These are phyloP conservation scores for Latrodectus hesperus DNA, from an alignment of 2,888 invertebrate species.

Conservation along the genomic window DNA sequence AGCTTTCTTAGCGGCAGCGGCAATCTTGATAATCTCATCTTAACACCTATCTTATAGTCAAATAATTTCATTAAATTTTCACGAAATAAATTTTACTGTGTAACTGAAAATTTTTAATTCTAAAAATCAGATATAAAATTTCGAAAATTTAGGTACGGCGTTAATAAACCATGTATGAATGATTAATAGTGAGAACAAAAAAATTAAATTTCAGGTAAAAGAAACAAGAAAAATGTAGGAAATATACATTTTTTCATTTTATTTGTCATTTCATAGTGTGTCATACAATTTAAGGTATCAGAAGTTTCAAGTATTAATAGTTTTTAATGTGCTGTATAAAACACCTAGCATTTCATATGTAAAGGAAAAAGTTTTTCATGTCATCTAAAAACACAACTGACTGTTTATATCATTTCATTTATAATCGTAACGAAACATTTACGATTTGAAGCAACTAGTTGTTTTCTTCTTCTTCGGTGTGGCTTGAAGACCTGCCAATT, in stretches of 20 bases:
- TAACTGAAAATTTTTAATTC: too few species aligned
- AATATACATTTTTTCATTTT: not conserved
- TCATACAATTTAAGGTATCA: not conserved
- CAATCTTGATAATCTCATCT: too few species aligned
- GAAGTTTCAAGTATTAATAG: not conserved
- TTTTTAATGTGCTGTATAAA: not conserved
- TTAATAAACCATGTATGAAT: too few species aligned
- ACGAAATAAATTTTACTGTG: too few species aligned
- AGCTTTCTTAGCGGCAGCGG: too few species aligned
- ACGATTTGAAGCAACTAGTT: not conserved
- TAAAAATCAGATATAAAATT: too few species aligned
- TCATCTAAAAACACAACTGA: not conserved
- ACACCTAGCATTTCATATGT: not conserved
- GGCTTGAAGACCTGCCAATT: conserved; percentile 50
- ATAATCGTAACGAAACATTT: not conserved
- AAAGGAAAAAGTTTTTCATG: not conserved
- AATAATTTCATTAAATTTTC: too few species aligned
- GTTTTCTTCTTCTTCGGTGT: not conserved
- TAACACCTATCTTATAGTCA: too few species aligned
- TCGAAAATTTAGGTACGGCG: too few species aligned
- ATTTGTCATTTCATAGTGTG: not conserved
- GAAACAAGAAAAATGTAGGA: not conserved
- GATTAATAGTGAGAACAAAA: too few species aligned
- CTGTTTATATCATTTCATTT: not conserved
- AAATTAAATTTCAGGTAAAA: not conserved